These are phyloP conservation scores for Calycopis cecrops DNA, from an alignment of 1,140 invertebrate genomes.

Conservation along the genomic window DNA sequence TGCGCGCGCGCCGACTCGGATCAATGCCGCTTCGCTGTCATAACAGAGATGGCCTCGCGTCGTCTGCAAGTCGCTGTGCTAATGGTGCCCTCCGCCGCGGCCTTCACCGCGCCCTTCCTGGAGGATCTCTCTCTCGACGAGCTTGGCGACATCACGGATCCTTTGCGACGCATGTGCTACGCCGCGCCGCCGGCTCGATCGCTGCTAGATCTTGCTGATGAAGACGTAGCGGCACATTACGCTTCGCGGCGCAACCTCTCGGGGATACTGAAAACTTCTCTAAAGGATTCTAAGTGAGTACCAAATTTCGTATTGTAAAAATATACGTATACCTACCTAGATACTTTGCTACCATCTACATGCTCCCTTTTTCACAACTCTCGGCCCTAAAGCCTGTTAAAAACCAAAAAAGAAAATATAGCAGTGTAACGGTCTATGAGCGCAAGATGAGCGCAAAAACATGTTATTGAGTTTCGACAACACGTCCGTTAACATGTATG, in stretches of 20 bases:
- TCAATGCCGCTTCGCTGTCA: slow-evolving; percentile 22
- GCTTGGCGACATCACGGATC: slow-evolving; percentile 32
- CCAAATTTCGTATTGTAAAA: no score
- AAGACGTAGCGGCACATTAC: slow-evolving; percentile 20
- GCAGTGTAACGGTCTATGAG: no score
- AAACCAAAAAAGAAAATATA: no score
- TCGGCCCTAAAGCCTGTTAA: no score
- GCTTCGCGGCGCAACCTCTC: slow-evolving; percentile 11
- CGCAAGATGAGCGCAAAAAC: no score
- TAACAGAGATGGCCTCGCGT: slow-evolving; percentile 24
- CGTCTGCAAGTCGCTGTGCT: slow-evolving; percentile 28
- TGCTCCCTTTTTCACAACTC: no score
- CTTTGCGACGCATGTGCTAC: slow-evolving; percentile 31
- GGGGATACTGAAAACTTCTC: no score
- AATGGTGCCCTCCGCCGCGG: slow-evolving; percentile 24
- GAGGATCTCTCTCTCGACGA: slow-evolving; percentile 31
- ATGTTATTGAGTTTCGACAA: no score
- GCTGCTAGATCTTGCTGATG: slow-evolving; percentile 36
- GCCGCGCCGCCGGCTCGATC: slow-evolving; percentile 32
- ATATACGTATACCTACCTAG: no score
- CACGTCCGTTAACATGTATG: no score
- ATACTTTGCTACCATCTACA: no score
- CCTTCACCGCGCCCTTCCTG: slow-evolving; percentile 20
- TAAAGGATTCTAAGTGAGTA: not conserved
- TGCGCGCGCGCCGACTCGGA: slow-evolving; percentile 22